These are phyloP conservation scores for Hippasteria phrygiana DNA, from an alignment of 53 echinoderm and acorn worm genomes.

Conservation along the genomic window DNA sequence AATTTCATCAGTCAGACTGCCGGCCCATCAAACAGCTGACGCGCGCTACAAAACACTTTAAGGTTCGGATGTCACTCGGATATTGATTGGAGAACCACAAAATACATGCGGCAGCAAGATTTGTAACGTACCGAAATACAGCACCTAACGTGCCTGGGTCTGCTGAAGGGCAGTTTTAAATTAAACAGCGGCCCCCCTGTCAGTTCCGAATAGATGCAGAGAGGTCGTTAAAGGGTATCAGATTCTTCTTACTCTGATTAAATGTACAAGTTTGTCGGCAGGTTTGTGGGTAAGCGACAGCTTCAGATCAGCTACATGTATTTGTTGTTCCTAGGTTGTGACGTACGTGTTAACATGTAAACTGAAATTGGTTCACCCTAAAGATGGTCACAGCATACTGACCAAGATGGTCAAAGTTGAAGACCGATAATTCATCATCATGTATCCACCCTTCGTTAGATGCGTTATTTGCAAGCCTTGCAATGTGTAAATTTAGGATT, in stretches of 20 bases:
- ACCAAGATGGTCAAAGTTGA: neutral
- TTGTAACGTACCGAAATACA: neutral
- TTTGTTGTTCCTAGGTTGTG: neutral
- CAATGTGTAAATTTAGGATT: too few species aligned
- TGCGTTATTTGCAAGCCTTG: too few species aligned
- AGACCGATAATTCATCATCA: too few species aligned
- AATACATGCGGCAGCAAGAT: neutral
- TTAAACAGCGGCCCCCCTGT: constrained; percentile 38
- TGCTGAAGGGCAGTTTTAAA: constrained; percentile 57
- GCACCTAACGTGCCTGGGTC: neutral
- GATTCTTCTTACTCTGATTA: constrained; percentile 3
- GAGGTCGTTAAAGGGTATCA: constrained; percentile 3
- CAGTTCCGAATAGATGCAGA: neutral
- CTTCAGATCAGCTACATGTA: neutral
- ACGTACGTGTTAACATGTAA: neutral
- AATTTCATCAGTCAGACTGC: constrained; percentile 41
- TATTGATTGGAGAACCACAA: constrained; percentile 36
- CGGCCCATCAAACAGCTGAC: constrained; percentile 1
- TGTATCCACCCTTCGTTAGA: too few species aligned
- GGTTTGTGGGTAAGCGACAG: neutral
- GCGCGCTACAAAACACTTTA: constrained; percentile 31
- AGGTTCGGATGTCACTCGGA: constrained; percentile 21
- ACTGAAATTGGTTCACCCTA: neutral
- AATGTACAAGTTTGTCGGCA: neutral
- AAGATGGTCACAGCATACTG: neutral